These are phyloP conservation scores for Trimorus sp. DNA, from an alignment of 2,888 invertebrate species.

Conservation along the genomic window DNA sequence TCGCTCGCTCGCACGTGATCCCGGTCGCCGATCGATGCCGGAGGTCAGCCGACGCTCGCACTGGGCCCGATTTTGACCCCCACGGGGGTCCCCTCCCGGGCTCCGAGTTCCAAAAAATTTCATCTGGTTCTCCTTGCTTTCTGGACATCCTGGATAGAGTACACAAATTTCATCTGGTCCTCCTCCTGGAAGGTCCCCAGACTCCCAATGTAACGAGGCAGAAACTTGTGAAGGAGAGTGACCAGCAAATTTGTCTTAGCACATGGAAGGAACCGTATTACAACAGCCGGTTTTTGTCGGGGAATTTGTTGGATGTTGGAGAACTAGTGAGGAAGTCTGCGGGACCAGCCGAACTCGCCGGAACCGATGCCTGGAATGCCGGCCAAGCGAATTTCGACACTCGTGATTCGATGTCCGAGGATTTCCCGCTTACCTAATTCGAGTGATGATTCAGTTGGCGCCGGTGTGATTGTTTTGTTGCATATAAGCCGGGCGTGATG, in stretches of 20 bases:
- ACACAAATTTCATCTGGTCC: neutral
- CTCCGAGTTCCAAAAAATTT: neutral
- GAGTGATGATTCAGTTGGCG: conserved; percentile 57
- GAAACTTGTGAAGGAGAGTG: no score
- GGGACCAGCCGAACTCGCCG: conserved; percentile 21
- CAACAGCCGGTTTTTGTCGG: no score
- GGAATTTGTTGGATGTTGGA: no score
- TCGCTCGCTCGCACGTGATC: conserved; percentile 42
- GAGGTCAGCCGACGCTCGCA: neutral
- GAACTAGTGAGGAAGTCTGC: neutral
- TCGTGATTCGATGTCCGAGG: conserved; percentile 35
- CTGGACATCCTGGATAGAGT: no score
- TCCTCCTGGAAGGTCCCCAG: no score
- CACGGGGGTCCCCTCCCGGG: no score
- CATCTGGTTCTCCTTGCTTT: no score
- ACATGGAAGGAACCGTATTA: no score
- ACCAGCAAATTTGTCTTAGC: no score
- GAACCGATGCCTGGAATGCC: conserved; percentile 55
- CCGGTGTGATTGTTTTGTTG: conserved; percentile 41
- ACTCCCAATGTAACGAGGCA: no score
- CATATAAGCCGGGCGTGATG: conserved; percentile 51
- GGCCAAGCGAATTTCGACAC: conserved; percentile 40
- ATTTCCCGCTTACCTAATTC: conserved; percentile 43
- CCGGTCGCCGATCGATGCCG: neutral
- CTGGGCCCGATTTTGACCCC: no score